These are phyloP conservation scores for Diorhabda elongata DNA, from an alignment of 1,140 invertebrate species.

Conservation along the genomic window DNA sequence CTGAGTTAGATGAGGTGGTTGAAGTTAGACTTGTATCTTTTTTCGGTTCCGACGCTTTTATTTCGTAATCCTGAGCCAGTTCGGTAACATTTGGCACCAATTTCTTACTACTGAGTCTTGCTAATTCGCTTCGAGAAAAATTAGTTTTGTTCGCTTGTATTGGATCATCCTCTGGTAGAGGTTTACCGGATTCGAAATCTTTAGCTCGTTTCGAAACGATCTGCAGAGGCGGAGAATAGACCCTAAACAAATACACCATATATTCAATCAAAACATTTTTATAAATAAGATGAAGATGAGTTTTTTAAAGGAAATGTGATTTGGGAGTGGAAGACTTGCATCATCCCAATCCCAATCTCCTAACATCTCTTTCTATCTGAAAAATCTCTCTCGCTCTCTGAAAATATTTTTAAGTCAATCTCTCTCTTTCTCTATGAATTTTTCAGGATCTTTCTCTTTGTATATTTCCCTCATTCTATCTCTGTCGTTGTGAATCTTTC, in stretches of 20 bases:
- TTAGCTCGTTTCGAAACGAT: slow-evolving; percentile 67
- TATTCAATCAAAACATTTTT: background rate
- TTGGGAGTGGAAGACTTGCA: too few relatives aligned
- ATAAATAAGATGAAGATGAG: too few relatives aligned
- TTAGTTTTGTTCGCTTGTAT: slow-evolving; percentile 59
- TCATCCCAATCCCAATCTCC: too few relatives aligned
- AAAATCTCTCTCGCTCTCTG: too few relatives aligned
- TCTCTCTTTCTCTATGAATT: too few relatives aligned
- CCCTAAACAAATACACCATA: slow-evolving; percentile 42
- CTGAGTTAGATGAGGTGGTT: slow-evolving; percentile 23
- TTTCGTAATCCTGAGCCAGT: slow-evolving; percentile 70
- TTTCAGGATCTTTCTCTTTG: too few relatives aligned
- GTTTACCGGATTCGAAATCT: slow-evolving; percentile 63
- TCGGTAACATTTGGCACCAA: slow-evolving; percentile 71
- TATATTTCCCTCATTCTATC: too few relatives aligned
- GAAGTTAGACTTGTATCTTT: slow-evolving; percentile 31
- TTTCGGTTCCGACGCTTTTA: slow-evolving; percentile 46
- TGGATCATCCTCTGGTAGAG: slow-evolving; percentile 55
- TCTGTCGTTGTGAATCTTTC: too few relatives aligned
- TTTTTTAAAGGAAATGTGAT: too few relatives aligned
- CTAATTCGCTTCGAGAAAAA: slow-evolving; percentile 68
- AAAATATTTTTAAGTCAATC: too few relatives aligned
- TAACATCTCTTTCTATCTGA: too few relatives aligned
- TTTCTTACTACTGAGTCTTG: slow-evolving; percentile 63
- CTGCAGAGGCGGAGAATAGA: slow-evolving; percentile 53